A percentile compares a stretch with the other conserved stretches of the same genome.
These are phyloP conservation scores for Acanthurus tractus DNA, from an alignment of 2,797 vertebrate species.

Conservation along the genomic window DNA sequence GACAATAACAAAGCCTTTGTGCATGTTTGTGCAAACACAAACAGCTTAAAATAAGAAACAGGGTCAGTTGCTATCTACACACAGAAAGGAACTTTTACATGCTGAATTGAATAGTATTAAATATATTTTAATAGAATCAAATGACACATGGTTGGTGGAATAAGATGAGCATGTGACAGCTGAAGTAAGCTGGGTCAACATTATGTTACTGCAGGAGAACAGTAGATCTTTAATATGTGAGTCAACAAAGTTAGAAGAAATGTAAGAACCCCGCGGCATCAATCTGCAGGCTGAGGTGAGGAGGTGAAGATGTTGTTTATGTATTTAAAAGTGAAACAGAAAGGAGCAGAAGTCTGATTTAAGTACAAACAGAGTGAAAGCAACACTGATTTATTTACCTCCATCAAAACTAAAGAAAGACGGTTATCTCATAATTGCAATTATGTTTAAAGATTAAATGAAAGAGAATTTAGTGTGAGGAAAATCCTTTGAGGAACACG, in stretches of 20 bases:
- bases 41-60: neutral
- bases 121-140: too few species aligned
- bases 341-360: neutral
- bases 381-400: neutral
- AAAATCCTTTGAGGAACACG: slow-evolving; percentile 12
- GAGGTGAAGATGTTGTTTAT: neutral
- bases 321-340: slow-evolving; percentile 1
- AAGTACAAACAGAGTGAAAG: neutral
- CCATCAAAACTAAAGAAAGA: neutral
- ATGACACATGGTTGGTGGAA: too few species aligned
- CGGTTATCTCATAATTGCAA: neutral
- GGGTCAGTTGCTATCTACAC: neutral
- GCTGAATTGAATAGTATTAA: too few species aligned
- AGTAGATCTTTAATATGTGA: too few species aligned
- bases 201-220: too few species aligned
- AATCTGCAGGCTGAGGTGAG: slow-evolving; percentile 8
- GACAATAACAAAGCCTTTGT: neutral
- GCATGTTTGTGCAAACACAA: neutral
- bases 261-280: neutral
- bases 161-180: too few species aligned
- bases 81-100: too few species aligned
- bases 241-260: too few species aligned
- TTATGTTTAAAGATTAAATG: neutral
- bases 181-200: too few species aligned
- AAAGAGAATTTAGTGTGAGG: neutral